Conservation (phyloP, 1,140 invertebrate species). For the Drosophila lacertosa region DNA sequence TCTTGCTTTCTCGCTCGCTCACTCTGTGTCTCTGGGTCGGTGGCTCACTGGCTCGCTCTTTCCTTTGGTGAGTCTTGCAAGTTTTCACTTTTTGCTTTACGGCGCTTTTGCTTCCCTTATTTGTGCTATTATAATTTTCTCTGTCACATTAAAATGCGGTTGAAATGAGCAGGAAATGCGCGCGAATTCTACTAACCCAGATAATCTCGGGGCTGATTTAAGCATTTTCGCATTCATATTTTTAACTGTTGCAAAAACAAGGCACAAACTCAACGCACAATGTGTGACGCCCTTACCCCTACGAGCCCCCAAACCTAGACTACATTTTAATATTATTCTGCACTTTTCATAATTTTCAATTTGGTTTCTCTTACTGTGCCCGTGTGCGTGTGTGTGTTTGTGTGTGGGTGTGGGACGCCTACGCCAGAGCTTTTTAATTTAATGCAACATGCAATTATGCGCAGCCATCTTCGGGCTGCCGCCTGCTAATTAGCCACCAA, state of each 20-base stretch:
- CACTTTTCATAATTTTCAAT: slow-evolving; percentile 56
- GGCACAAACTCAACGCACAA: slow-evolving; percentile 8
- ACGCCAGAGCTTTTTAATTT: slow-evolving; percentile 41
- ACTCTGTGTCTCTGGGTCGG: not conserved
- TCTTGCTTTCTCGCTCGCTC: not conserved
- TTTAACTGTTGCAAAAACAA: slow-evolving; percentile 37
- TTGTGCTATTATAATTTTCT: slow-evolving; percentile 59
- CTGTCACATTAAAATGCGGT: slow-evolving; percentile 66
- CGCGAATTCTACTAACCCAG: slow-evolving; percentile 66
- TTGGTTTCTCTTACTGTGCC: slow-evolving; percentile 30
- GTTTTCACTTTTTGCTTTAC: slow-evolving; percentile 47
- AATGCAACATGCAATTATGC: slow-evolving; percentile 56
- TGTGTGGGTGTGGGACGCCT: slow-evolving; percentile 6
- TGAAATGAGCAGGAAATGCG: slow-evolving; percentile 68
- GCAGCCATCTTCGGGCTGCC: slow-evolving; percentile 46
- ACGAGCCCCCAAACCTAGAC: not conserved
- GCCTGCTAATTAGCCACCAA: slow-evolving; percentile 47
- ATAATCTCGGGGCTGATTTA: slow-evolving; percentile 63
- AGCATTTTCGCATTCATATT: slow-evolving; percentile 47
- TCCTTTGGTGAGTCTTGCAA: slow-evolving; percentile 9
- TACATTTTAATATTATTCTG: slow-evolving; percentile 28
- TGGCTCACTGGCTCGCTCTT: not conserved
- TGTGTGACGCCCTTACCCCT: not conserved
- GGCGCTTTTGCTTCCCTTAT: slow-evolving; percentile 33
- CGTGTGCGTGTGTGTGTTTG: not conserved